Evolutionary conservation across 2,113 vertebrate species (phyloP), one percentile per base, ranked within the genome.

Genomic region (Tenebrosternarchus preto): DNA sequence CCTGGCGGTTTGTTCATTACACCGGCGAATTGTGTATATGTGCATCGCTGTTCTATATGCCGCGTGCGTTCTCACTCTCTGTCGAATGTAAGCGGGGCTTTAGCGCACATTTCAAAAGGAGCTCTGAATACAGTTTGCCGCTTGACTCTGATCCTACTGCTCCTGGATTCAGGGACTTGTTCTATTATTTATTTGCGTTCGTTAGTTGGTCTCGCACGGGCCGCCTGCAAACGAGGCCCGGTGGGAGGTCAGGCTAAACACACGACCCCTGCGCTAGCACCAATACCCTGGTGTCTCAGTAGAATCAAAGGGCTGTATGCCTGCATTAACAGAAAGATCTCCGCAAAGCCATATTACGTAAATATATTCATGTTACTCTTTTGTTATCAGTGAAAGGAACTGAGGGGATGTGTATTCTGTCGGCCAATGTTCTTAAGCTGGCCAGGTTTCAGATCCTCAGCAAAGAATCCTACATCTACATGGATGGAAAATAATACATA

Each of bases 131-230:
- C 61, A 72, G 36, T 31, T 66, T 27, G 20, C 33, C 1, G 20
- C 50, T 59, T 36, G 8, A 59, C 55, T 82, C 64, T 74, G 36
- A 80, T 70, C 68, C 70, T 76, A 29, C 4, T 50, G 9, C 25
- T 79, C 22, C 27, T 33, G 46, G 76, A 81, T 81, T 76, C 59
- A 57, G 50, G 20, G 80, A 70, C 67, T 55, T 15, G 17, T 67
- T 83, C 56, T 73, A 83, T 83, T 83, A 83, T 80, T 84, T 80
- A 75, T 83, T 70, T 70, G 74, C 25, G 12, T 83, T 72, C 82
- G 71, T 79, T 79, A 82, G 43, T 46, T 59, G 39, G 71, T 46
- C 76, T 76, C 57, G 67, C 36, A 20, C 60, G 12, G 43, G 43
- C 64, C 20, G 69, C 64, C 7, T 50, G 74, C 80, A 82, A 84